Evolutionary conservation across 2,888 invertebrate genomes (phyloP).

Genomic region (Mesoligia furuncula): DNA sequence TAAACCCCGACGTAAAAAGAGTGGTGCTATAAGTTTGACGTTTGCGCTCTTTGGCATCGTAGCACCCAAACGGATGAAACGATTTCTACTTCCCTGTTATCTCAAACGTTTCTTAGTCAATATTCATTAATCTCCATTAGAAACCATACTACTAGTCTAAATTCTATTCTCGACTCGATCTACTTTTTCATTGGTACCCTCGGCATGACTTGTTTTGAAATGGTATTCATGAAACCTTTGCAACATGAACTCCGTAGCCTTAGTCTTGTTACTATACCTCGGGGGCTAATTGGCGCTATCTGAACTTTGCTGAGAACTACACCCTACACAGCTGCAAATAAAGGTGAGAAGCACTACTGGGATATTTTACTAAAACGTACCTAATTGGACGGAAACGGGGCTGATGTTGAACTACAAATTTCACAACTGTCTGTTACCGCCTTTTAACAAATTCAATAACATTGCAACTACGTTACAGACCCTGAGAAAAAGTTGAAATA

Average conservation of each 20-base stretch:
- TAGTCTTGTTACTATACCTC: constrained; percentile 34
- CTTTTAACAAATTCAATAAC: neutral
- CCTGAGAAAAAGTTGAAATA: neutral
- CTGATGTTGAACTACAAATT: neutral
- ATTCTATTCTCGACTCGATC: neutral
- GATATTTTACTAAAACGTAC: neutral
- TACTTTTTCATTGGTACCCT: neutral
- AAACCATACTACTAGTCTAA: neutral
- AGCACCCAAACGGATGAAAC: neutral
- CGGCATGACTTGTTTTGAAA: neutral
- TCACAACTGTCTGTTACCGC: neutral
- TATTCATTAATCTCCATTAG: neutral
- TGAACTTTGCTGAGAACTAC: constrained; percentile 7
- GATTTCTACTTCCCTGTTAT: neutral
- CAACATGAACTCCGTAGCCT: neutral
- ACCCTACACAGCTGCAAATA: constrained; percentile 14
- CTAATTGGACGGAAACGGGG: neutral
- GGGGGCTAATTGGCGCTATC: constrained; percentile 22
- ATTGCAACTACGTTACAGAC: neutral
- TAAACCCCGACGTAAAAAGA: neutral
- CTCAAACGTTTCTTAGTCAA: neutral
- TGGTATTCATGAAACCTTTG: constrained; percentile 16
- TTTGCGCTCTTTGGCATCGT: neutral
- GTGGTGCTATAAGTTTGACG: neutral
- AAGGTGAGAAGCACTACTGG: neutral